Conservation (phyloP, 2,113 vertebrate genomes). For the Bagarius yarrelli region DNA sequence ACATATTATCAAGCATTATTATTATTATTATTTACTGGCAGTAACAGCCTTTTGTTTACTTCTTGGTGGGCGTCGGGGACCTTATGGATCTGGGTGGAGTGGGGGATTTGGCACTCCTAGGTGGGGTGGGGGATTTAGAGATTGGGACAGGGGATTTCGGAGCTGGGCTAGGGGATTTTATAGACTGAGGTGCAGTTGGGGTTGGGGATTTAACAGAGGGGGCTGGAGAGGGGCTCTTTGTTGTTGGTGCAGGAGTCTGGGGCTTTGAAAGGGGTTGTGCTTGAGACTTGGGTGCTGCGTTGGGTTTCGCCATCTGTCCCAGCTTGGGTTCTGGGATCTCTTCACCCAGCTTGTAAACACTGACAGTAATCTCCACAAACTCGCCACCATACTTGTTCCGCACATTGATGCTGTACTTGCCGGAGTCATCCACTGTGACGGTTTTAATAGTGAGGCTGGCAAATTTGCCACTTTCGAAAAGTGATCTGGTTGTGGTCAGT, state of each 20-base stretch:
- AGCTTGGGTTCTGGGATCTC: conserved; percentile 79
- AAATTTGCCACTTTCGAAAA: conserved; percentile 85
- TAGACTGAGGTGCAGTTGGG: conserved; percentile 55
- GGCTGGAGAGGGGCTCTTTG: conserved; percentile 60
- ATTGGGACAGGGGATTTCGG: conserved; percentile 49
- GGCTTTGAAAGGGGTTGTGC: conserved; percentile 48
- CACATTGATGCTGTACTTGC: conserved; percentile 94
- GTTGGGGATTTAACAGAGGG: conserved; percentile 60
- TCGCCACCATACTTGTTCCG: conserved; percentile 96
- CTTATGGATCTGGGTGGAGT: conserved; percentile 45
- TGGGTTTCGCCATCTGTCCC: conserved; percentile 71
- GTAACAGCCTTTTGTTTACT: conserved; percentile 56
- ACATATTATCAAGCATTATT: conserved; percentile 57
- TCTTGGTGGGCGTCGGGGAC: conserved; percentile 59
- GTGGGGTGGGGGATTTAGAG: conserved; percentile 47
- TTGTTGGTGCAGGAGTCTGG: conserved; percentile 48
- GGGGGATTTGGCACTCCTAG: conserved; percentile 46
- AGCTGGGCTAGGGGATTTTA: conserved; percentile 59
- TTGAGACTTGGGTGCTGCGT: conserved; percentile 45
- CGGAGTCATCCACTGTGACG: conserved; percentile 89
- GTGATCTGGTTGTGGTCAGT: conserved; percentile 78
- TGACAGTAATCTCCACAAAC: conserved; percentile 95
- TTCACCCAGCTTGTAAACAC: conserved; percentile 92
- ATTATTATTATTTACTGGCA: conserved; percentile 21
- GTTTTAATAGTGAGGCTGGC: conserved; percentile 85